Evolutionary conservation across 1,140 invertebrate genomes (phyloP).

Genomic region (Nymphalis io): DNA sequence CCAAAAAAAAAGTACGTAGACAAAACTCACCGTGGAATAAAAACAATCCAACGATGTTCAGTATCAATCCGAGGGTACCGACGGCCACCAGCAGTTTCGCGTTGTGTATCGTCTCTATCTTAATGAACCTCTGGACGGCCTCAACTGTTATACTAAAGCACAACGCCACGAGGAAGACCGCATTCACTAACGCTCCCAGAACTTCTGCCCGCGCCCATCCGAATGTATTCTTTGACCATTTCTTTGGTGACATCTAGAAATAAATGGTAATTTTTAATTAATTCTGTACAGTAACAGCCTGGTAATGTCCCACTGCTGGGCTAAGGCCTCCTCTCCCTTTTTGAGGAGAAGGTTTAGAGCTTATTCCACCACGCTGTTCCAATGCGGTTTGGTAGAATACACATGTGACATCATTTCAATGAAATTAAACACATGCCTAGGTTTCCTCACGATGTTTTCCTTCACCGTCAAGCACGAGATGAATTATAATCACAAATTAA

Average conservation of each 20-base stretch:
- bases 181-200: conserved; percentile 95
- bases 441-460: too few relatives aligned
- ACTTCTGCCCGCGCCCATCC: conserved; percentile 97
- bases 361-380: too few relatives aligned
- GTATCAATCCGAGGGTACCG: conserved; percentile 88
- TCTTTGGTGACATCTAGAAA: conserved; percentile 94
- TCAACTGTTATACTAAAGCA: conserved; percentile 96
- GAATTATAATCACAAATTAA: too few relatives aligned
- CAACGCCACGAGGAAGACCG: conserved; percentile 95
- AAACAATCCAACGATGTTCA: conserved; percentile 91
- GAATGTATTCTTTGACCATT: conserved; percentile 97
- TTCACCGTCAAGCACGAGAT: too few relatives aligned
- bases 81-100: conserved; percentile 89
- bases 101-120: conserved; percentile 91
- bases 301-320: too few relatives aligned
- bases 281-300: too few relatives aligned
- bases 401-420: too few relatives aligned
- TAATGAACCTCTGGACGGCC: conserved; percentile 93
- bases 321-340: too few relatives aligned
- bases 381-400: too few relatives aligned
- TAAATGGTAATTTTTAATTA: conserved; percentile 29
- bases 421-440: too few relatives aligned
- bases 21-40: conserved; percentile 89
- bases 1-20: too few relatives aligned
- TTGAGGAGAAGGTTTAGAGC: too few relatives aligned